Conservation (phyloP, 2,888 invertebrate genomes). For the Volucella bombylans region DNA sequence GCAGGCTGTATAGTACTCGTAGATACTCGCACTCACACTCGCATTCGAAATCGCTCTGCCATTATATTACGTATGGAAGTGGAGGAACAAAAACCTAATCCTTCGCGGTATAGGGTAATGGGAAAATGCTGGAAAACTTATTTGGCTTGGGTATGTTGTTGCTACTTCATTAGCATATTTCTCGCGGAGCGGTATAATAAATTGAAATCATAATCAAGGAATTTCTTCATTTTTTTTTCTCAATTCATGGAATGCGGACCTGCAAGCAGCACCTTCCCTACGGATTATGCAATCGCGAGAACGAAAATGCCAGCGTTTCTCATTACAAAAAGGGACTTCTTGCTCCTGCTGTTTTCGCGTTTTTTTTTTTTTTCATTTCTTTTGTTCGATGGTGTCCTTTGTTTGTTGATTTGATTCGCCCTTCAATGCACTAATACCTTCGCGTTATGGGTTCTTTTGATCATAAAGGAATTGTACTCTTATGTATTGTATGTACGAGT, state of each 20-base stretch:
- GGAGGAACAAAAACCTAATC: conserved; percentile 44
- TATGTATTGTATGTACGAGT: too few relatives aligned
- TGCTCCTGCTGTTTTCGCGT: conserved; percentile 3
- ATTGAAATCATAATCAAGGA: conserved; percentile 63
- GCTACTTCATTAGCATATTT: conserved; percentile 71
- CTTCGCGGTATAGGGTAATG: conserved; percentile 27
- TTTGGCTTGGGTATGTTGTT: conserved; percentile 35
- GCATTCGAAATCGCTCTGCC: too few relatives aligned
- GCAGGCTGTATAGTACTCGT: conserved; percentile 15
- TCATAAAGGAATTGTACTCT: too few relatives aligned
- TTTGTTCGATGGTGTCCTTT: conserved; percentile 67
- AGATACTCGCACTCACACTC: too few relatives aligned
- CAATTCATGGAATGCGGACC: conserved; percentile 44
- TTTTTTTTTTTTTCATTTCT: conserved; percentile 21
- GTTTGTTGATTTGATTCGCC: conserved; percentile 73
- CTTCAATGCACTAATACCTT: conserved; percentile 70
- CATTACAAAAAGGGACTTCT: background rate
- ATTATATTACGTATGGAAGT: background rate
- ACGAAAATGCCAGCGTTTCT: conserved; percentile 46
- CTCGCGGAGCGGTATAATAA: conserved; percentile 66
- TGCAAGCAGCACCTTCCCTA: conserved; percentile 62
- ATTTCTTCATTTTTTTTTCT: conserved; percentile 37
- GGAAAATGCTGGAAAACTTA: conserved; percentile 15
- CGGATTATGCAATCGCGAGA: conserved; percentile 67
- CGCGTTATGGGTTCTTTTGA: conserved; percentile 65